phyloP scores from a whole-genome alignment of 1,140 invertebrate species.

The Onthophagus taurus region DNA sequence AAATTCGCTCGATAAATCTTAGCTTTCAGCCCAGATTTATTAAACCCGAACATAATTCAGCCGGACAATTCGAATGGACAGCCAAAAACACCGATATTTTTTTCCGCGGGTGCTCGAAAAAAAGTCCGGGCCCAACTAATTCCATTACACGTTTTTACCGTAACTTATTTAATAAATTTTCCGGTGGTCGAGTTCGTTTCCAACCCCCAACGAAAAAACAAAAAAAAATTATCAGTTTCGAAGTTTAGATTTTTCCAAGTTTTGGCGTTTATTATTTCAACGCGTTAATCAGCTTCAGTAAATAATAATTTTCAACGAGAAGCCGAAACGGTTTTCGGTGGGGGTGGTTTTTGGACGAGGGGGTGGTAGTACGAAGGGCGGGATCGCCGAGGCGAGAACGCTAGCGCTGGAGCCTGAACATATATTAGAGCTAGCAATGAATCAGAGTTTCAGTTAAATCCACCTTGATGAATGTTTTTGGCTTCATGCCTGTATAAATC shows the following conservation, averaged over 20 bases:
- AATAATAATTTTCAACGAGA: constrained; percentile 34
- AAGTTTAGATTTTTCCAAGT: too few species aligned
- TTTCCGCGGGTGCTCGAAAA: too few species aligned
- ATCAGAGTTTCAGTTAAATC: constrained; percentile 39
- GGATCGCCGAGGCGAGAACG: too few species aligned
- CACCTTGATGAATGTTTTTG: constrained; percentile 40
- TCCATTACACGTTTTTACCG: constrained; percentile 10
- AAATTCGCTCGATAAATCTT: constrained; percentile 11
- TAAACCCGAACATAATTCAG: constrained; percentile 9
- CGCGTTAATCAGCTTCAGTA: constrained; percentile 28
- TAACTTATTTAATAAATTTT: constrained; percentile 9
- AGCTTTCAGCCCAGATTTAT: constrained; percentile 5
- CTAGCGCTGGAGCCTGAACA: constrained; percentile 32
- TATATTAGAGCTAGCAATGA: constrained; percentile 38
- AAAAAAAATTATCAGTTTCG: too few species aligned
- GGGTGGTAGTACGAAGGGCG: too few species aligned
- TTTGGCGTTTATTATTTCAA: neutral
- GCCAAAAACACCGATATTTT: constrained; percentile 11
- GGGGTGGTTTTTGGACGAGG: too few species aligned
- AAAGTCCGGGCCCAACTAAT: constrained; percentile 9
- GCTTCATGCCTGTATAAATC: constrained; percentile 39
- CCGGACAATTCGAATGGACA: constrained; percentile 5
- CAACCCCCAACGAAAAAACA: neutral
- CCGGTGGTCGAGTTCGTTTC: neutral
- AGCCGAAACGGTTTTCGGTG: too few species aligned